Conservation (phyloP, 2,888 invertebrate genomes). For the Metacarcinus magister region DNA sequence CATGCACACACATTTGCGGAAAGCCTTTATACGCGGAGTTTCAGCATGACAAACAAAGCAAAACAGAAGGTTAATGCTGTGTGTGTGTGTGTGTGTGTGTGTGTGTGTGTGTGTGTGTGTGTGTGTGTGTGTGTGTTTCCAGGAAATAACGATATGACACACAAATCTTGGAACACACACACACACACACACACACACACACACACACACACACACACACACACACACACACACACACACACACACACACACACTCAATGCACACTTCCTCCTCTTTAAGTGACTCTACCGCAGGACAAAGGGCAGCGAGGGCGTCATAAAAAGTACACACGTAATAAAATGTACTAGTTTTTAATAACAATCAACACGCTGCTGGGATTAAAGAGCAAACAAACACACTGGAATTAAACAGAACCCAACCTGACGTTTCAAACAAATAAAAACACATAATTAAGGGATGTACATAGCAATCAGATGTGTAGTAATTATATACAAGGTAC, state of each 20-base stretch:
- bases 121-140: not conserved
- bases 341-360: not conserved
- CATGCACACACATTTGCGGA: not conserved
- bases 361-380: not conserved
- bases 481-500: not conserved
- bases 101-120: conserved; percentile 2
- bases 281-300: not conserved
- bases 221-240: not conserved
- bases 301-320: not conserved
- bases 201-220: conserved; percentile 8
- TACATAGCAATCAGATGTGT: not conserved
- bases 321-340: not conserved
- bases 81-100: not conserved
- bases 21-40: not conserved
- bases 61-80: not conserved
- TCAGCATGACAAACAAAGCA: not conserved
- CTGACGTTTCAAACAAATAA: not conserved
- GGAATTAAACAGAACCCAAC: not conserved
- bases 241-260: not conserved
- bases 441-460: not conserved
- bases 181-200: conserved; percentile 8
- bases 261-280: conserved; percentile 18
- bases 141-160: not conserved
- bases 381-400: not conserved
- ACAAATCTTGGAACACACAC: not conserved